Evolutionary conservation across 1,140 invertebrate species (phyloP), one percentile per base, ranked within the genome.

Genomic region (Plodia interpunctella): DNA sequence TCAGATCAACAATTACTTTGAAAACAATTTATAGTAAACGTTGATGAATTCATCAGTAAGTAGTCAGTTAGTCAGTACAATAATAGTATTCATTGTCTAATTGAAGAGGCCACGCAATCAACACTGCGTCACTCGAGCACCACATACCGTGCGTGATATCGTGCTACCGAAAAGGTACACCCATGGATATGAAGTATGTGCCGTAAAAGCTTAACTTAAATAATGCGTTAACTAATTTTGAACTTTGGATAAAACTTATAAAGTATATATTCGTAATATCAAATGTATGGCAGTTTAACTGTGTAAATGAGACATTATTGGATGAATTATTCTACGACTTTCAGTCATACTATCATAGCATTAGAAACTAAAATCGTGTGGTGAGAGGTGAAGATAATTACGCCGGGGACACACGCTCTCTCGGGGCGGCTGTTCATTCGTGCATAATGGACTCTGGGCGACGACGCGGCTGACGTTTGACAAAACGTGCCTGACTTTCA

Each of bases 371-470:
- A 44, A 15, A 15, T 44, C 38, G 38, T 44, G 0, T 44, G 15
- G 4, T 0, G 3, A 17, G 13, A 44, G 38, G 5, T 53, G 5
- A 55, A 74, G 67, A 85, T 87, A 88, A 88, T 88, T 88, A 86
- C 77, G 68, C 72, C 72, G 62, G 76, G 74, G 83, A 81, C 76
- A 88, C 74, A 81, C 78, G 83, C 76, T 87, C 84, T 89, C 84
- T 86, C 81, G 83, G 84, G 84, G 82, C 83, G 86, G 78, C 74
- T 85, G 83, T 72, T 88, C 86, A 88, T 87, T 87, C 84, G 84
- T 87, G 84, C 86, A 89, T 89, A 89, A 89, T 89, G 83, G 81
- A 78, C 83, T 83, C 74, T 73, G 83, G 74, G 83, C 83, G 65
- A 82, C 70, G 75, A 82, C 70, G 75, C 75, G 76, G 70, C 81